These are phyloP conservation scores for Potorous gilbertii DNA, from an alignment of 2,797 vertebrate species.

Conservation along the genomic window DNA sequence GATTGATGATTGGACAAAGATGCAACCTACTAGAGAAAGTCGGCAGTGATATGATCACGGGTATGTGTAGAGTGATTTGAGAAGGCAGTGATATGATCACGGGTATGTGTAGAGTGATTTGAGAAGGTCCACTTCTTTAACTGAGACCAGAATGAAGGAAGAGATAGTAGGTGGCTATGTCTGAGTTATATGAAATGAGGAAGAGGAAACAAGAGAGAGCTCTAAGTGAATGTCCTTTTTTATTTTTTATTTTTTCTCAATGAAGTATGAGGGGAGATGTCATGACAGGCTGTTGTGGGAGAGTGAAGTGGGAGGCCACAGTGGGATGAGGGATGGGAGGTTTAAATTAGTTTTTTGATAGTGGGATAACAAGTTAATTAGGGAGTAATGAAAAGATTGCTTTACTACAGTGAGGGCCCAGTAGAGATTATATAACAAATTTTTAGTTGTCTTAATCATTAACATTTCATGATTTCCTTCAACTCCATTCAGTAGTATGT, in stretches of 20 bases:
- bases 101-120: background rate
- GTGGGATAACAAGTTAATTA: background rate
- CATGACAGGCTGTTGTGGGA: background rate
- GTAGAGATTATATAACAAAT: background rate
- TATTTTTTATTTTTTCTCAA: background rate
- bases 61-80: background rate
- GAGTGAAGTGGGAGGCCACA: background rate
- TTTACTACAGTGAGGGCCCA: background rate
- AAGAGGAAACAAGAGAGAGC: background rate
- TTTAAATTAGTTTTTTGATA: background rate
- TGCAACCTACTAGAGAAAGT: background rate
- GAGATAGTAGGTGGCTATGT: background rate
- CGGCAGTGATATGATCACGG: background rate
- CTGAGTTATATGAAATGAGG: background rate
- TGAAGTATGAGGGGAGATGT: background rate
- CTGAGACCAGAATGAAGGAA: background rate
- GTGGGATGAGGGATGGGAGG: background rate
- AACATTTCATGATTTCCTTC: background rate
- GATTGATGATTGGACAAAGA: background rate
- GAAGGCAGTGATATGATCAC: background rate
- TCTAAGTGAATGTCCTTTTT: background rate
- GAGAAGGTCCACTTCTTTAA: background rate
- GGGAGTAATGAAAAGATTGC: background rate
- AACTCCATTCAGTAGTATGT: background rate
- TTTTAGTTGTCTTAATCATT: too few relatives aligned